phyloP scores from a whole-genome alignment of 2,797 vertebrate species.

The Garrulus glandarius region DNA sequence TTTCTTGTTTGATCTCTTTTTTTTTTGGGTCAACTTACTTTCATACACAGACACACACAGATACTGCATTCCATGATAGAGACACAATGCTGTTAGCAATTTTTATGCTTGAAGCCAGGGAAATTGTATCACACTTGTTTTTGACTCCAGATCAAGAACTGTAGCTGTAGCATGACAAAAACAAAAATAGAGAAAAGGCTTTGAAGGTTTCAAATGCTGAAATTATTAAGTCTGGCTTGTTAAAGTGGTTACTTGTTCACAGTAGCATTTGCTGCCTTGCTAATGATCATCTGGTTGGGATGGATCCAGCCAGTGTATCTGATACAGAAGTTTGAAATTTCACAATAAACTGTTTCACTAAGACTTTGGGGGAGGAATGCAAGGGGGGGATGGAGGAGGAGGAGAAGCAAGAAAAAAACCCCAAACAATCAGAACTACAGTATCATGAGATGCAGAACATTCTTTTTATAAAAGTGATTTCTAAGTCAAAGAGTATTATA shows the following conservation, averaged over 20 bases:
- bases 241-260: not conserved
- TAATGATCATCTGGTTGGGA: not conserved
- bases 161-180: not conserved
- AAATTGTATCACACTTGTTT: conserved; percentile 2
- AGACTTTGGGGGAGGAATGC: not conserved
- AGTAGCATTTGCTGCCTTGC: not conserved
- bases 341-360: not conserved
- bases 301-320: not conserved
- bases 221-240: not conserved
- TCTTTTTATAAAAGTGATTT: not conserved
- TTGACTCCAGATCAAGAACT: conserved; percentile 37
- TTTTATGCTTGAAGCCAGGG: conserved; percentile 7
- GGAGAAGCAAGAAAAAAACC: not conserved
- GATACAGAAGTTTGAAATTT: not conserved
- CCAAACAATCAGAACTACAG: not conserved
- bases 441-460: not conserved
- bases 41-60: not conserved
- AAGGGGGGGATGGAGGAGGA: rapidly evolving
- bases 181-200: not conserved
- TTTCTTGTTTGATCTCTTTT: not conserved
- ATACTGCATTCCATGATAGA: not conserved
- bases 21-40: not conserved
- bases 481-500: not conserved
- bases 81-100: conserved; percentile 8
- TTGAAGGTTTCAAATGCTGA: conserved; percentile 3